Evolutionary conservation across 2,113 vertebrate genomes (phyloP).

Genomic region (Pterocles orientalis): DNA sequence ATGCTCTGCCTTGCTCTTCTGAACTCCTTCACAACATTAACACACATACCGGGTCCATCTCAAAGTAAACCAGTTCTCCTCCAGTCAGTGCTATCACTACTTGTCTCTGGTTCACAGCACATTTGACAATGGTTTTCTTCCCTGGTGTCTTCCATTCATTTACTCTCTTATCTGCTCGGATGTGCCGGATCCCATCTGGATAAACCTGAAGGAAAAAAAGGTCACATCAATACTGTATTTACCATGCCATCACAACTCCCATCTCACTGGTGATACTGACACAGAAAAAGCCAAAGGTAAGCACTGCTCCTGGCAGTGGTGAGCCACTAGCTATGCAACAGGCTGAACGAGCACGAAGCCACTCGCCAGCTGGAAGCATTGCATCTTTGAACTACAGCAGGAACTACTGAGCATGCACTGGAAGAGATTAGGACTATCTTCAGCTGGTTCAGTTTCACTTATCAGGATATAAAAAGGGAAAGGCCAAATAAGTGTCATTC

Average conservation of each 20-base stretch:
- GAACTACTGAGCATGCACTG: neutral
- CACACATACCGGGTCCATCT: slow-evolving; percentile 94
- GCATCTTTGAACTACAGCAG: neutral
- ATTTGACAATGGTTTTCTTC: slow-evolving; percentile 97
- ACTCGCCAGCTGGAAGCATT: rapidly evolving
- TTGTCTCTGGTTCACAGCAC: slow-evolving; percentile 97
- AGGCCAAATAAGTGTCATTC: neutral
- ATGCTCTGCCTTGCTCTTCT: neutral
- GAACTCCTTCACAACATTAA: neutral
- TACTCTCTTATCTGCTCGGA: slow-evolving; percentile 96
- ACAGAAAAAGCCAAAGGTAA: neutral
- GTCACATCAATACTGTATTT: neutral
- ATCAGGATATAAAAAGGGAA: neutral
- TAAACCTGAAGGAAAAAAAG: slow-evolving; percentile 82
- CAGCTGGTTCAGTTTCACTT: neutral
- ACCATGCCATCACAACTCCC: neutral
- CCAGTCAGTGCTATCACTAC: slow-evolving; percentile 98
- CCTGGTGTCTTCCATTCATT: slow-evolving; percentile 99
- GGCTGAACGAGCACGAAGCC: neutral
- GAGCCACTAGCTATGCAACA: neutral
- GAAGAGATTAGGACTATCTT: neutral
- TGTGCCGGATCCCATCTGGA: slow-evolving; percentile 96
- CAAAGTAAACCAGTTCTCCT: slow-evolving; percentile 97
- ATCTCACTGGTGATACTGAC: neutral
- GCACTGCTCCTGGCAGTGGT: neutral